Percentiles rank a stretch among this genome's conserved stretches.
These are phyloP conservation scores for Pachliopta kotzebuea DNA, from an alignment of 2,888 invertebrate genomes.

Conservation along the genomic window DNA sequence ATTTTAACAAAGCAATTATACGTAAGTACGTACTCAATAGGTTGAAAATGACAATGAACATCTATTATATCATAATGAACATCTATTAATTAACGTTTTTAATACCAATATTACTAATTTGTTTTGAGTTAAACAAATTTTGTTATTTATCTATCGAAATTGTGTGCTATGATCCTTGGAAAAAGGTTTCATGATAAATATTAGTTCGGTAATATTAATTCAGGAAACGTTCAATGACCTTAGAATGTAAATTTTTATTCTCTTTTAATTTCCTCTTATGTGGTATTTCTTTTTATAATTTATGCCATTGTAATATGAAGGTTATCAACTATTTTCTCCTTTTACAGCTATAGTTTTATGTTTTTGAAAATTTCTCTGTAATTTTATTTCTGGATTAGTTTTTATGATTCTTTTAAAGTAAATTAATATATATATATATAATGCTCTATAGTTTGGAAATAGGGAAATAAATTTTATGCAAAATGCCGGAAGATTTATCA, in stretches of 20 bases:
- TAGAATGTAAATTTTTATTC: constrained; percentile 4
- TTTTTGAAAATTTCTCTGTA: neutral
- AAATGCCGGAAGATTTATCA: neutral
- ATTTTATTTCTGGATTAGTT: neutral
- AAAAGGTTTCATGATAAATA: too few relatives aligned
- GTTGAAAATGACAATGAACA: neutral
- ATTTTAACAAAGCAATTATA: neutral
- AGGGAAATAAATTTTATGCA: too few relatives aligned
- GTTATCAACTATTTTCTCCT: neutral
- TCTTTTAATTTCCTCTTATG: constrained; percentile 15
- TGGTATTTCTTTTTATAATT: constrained; percentile 18
- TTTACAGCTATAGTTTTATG: neutral
- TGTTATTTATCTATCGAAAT: neutral
- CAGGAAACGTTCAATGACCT: constrained; percentile 19
- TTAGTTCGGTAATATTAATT: too few relatives aligned
- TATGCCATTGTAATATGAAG: constrained; percentile 10
- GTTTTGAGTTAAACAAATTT: neutral
- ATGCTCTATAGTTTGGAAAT: too few relatives aligned
- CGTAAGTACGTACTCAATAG: neutral
- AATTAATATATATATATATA: too few relatives aligned
- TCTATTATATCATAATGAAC: too few relatives aligned
- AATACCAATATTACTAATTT: neutral
- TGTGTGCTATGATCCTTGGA: neutral
- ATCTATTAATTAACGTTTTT: neutral
- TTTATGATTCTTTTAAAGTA: too few relatives aligned